Percentiles rank a stretch among this genome's conserved stretches.
Evolutionary conservation across 2,888 invertebrate genomes (phyloP).

Genomic region (Eristalis tenax): DNA sequence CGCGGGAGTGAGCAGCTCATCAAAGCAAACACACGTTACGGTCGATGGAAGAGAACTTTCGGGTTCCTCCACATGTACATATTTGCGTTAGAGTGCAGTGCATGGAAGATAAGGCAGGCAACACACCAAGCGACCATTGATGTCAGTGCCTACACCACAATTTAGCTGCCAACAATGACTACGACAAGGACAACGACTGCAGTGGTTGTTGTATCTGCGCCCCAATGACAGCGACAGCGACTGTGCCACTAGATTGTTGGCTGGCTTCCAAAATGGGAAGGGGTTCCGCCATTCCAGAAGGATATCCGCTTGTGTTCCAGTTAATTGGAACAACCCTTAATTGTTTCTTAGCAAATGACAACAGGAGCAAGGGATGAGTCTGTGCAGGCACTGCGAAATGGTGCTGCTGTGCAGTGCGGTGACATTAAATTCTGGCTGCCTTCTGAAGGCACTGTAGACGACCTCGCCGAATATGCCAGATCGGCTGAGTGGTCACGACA

Average conservation of each 20-base stretch:
- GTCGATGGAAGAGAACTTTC: background rate
- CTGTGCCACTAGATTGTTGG: background rate
- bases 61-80: background rate
- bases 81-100: background rate
- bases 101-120: background rate
- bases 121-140: background rate
- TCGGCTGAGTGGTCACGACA: background rate
- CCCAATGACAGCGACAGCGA: background rate
- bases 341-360: background rate
- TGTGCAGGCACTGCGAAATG: background rate
- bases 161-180: constrained; percentile 49
- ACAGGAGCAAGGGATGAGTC: background rate
- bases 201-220: constrained; percentile 6
- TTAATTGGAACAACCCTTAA: constrained; percentile 1
- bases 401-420: background rate
- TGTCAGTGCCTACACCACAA: constrained; percentile 39
- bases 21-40: background rate
- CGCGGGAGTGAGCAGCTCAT: background rate
- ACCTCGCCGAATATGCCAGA: background rate
- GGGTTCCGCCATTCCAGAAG: background rate
- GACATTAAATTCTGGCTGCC: background rate
- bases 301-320: background rate
- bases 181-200: constrained; percentile 11
- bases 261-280: background rate
- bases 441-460: background rate